Conservation (phyloP, 53 echinoderm and acorn worm species). For the Mesocentrotus franciscanus region DNA sequence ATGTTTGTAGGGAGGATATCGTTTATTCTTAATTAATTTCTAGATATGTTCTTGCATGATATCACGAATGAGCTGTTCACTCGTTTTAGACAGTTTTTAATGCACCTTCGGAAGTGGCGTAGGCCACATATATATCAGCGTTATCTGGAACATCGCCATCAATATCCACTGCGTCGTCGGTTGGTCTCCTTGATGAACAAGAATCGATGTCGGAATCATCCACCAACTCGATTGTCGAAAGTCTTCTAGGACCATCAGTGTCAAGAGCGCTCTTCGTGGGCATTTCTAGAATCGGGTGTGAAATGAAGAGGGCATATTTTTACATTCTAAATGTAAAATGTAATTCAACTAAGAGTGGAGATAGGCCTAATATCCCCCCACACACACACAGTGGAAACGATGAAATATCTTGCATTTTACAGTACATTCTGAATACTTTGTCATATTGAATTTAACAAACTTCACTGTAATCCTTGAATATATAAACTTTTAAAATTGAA, state of each 20-base stretch:
- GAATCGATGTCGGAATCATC: not conserved
- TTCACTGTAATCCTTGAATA: too few relatives aligned
- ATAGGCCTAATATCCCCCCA: not conserved
- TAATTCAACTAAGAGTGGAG: not conserved
- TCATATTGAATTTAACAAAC: too few relatives aligned
- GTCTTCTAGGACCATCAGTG: not conserved
- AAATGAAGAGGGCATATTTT: not conserved
- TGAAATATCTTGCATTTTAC: not conserved
- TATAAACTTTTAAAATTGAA: too few relatives aligned
- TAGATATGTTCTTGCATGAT: too few relatives aligned
- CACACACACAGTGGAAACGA: not conserved
- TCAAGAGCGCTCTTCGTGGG: not conserved
- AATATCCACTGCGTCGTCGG: not conserved
- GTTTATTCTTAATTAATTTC: too few relatives aligned
- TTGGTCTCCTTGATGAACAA: not conserved
- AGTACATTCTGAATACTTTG: too few relatives aligned
- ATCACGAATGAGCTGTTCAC: too few relatives aligned
- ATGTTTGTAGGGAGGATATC: too few relatives aligned
- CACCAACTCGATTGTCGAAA: not conserved
- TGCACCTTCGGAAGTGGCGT: not conserved
- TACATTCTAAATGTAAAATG: too few relatives aligned
- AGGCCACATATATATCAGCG: not conserved
- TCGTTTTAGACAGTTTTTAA: too few relatives aligned
- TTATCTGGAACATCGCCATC: not conserved
- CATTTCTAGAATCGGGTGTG: not conserved